Base-by-base conservation (phyloP, 2,797 vertebrate genomes). In the Benthosema pterotum region DNA sequence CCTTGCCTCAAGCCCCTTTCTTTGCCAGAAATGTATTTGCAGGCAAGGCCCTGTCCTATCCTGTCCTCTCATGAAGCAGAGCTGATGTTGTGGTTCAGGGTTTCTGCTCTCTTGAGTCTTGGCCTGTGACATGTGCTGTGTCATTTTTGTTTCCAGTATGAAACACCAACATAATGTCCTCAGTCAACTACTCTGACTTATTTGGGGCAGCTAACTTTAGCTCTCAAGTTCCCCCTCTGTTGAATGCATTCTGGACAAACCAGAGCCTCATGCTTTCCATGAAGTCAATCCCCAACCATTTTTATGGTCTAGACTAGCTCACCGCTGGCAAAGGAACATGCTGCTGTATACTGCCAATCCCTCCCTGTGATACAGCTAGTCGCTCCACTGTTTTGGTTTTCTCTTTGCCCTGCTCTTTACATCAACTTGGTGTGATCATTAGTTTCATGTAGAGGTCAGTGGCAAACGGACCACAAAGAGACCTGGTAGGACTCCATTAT, bases 211-310 rank as follows among this genome's bases (percentile, higher is more conserved):
- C 59, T 64, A 66, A 72, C 32, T 74, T 68, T 60, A 72, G 54
- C 52, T 38, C 46, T 18, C 28, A 74, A 43, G 42, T 67, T 57
- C 50, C 46, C 16, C 64, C 62, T 60, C 60, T 71, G 18, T 62
- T 52, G 67, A 67, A 49, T 46, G 60, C 60, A 52, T 22, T 22
- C 62, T 55, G 62, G 56, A 63, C 28, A 46, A 79, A 32, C 43
- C 55, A 46, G 68, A 4, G 48, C 67, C 51, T 87, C 75, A 87
- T 79, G 66, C 59, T 87, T 87, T 90, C 87, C 83, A 82, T 80
- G 61, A 77, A 73, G 79, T 83, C 78, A 86, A 38, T 76, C 75
- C 69, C 65, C 52, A 77, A 72, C 63, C 47, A 59, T 46, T 77
- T 74, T 61, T 72, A 62, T 49, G 68, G 82, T 89, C 82, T 75